A percentile compares a stretch with the other conserved stretches of the same genome.
These are phyloP conservation scores for Phataginus tricuspis DNA, from an alignment of 2,797 vertebrate species.

Conservation along the genomic window DNA sequence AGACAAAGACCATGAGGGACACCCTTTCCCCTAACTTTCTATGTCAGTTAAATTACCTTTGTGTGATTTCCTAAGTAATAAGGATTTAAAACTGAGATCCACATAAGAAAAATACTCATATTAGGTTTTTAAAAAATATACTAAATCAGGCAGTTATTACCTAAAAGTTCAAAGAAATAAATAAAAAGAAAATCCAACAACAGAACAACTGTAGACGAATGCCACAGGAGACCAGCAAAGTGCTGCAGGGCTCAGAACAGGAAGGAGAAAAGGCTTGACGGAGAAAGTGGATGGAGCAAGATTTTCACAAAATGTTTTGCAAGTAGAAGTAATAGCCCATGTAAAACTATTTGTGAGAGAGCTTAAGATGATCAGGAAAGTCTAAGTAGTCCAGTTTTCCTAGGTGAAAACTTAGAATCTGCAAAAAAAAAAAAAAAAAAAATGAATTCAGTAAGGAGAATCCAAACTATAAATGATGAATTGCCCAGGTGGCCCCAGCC, in stretches of 20 bases:
- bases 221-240: neutral
- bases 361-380: neutral
- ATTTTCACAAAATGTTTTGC: conserved; percentile 35
- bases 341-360: neutral
- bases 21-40: conserved; percentile 52
- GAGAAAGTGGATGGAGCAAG: neutral
- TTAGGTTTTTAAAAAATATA: neutral
- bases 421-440: neutral
- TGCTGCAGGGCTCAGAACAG: neutral
- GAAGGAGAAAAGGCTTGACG: neutral
- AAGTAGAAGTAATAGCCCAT: neutral
- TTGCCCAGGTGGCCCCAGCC: neutral
- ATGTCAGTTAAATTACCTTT: conserved; percentile 8
- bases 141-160: neutral
- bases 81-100: neutral
- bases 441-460: neutral
- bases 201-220: neutral
- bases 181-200: neutral
- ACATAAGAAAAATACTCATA: conserved; percentile 30
- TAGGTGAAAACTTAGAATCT: neutral
- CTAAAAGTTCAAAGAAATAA: conserved; percentile 10
- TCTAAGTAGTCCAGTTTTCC: conserved; percentile 1
- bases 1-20: conserved; percentile 39
- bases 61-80: conserved; percentile 28
- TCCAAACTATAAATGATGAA: neutral